These are phyloP conservation scores for Zaprionus ghesquierei DNA, from an alignment of 1,140 invertebrate species.

Conservation along the genomic window DNA sequence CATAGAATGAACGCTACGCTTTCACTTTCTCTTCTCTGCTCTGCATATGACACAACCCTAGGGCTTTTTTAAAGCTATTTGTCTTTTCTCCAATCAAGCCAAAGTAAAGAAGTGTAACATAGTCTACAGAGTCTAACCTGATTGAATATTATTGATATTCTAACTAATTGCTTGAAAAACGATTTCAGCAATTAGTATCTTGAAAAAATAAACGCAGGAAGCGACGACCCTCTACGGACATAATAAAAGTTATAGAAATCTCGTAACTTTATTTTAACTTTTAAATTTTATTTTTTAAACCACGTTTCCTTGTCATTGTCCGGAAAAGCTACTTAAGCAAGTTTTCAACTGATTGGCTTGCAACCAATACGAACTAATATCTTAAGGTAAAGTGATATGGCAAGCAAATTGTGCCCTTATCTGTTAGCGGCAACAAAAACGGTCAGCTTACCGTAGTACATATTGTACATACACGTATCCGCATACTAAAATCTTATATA, in stretches of 20 bases:
- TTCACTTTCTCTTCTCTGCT: not conserved
- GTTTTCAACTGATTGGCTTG: not conserved
- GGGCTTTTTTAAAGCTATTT: not conserved
- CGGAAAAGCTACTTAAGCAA: not conserved
- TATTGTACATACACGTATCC: too few species aligned
- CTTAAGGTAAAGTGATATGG: not conserved
- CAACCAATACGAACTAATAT: not conserved
- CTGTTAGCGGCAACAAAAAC: not conserved
- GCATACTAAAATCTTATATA: conserved; percentile 8
- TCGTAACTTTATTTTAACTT: not conserved
- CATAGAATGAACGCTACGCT: not conserved
- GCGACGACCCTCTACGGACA: too few species aligned
- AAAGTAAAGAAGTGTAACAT: too few species aligned
- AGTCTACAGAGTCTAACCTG: too few species aligned
- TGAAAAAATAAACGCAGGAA: too few species aligned
- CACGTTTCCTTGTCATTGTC: not conserved
- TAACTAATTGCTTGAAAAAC: too few species aligned
- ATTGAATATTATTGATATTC: too few species aligned
- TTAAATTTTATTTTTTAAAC: not conserved
- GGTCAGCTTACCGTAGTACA: not conserved
- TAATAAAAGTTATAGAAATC: too few species aligned
- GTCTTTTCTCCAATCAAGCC: too few species aligned
- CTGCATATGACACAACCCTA: not conserved
- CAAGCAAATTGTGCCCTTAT: not conserved
- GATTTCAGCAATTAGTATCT: too few species aligned